phyloP scores from a whole-genome alignment of 1,140 invertebrate species.

The Leptoteleia sp. region DNA sequence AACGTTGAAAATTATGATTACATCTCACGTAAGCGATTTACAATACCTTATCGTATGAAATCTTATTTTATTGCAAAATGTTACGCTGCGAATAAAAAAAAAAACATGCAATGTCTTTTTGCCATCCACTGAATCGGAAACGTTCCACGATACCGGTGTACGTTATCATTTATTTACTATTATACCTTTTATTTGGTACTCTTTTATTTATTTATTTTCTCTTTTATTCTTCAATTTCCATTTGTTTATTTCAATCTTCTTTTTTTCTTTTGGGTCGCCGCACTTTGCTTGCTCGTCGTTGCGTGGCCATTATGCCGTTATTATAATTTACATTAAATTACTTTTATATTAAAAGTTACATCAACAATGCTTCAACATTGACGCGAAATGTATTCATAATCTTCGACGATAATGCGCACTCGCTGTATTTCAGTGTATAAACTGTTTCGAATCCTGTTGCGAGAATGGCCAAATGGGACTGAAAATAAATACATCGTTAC shows the following conservation, averaged over 20 bases:
- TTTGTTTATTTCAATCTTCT: no score
- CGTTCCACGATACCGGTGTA: not conserved
- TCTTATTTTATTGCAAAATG: not conserved
- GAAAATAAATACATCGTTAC: constrained; percentile 5
- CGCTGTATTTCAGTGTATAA: not conserved
- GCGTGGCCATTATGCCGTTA: no score
- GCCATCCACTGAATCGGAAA: not conserved
- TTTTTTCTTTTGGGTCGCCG: no score
- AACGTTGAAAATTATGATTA: not conserved
- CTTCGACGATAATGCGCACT: not conserved
- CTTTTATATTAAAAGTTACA: not conserved
- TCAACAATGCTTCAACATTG: not conserved
- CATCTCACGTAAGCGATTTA: not conserved
- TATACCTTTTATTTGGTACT: not conserved
- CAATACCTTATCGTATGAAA: not conserved
- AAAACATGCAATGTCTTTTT: not conserved
- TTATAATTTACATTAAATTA: no score
- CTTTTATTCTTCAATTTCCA: no score
- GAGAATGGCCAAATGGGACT: not conserved
- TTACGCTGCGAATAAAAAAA: not conserved
- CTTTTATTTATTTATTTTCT: not conserved
- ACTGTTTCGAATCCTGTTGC: not conserved
- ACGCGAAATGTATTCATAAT: not conserved
- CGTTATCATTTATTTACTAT: not conserved
- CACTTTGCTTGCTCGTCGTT: not conserved